Evolutionary conservation across 2,888 invertebrate species (phyloP).

Genomic region (Melitaea athalia): DNA sequence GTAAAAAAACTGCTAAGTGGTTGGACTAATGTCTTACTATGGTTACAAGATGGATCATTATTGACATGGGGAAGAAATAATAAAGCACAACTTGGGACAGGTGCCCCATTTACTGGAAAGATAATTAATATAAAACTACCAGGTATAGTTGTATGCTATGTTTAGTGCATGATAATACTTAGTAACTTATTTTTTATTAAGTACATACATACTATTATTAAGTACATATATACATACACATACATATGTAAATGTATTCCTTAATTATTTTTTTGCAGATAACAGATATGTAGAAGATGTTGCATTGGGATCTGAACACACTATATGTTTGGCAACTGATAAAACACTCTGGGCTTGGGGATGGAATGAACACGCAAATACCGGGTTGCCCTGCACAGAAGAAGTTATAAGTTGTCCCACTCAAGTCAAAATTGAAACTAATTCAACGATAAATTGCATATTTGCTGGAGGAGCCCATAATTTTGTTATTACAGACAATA

Average conservation of each 20-base stretch:
- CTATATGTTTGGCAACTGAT: conserved; percentile 85
- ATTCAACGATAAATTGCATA: conserved; percentile 54
- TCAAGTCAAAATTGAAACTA: conserved; percentile 52
- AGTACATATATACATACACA: no score
- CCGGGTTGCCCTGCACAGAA: conserved; percentile 82
- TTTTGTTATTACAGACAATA: conserved; percentile 59
- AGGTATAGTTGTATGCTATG: conserved; percentile 54
- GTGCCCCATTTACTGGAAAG: conserved; percentile 57
- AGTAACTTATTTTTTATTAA: not conserved
- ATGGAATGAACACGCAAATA: conserved; percentile 95
- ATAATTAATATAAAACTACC: conserved; percentile 61
- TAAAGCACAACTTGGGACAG: conserved; percentile 88
- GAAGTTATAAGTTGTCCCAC: conserved; percentile 60
- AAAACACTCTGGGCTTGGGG: conserved; percentile 90
- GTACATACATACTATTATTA: no score
- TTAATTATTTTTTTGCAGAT: conserved; percentile 58
- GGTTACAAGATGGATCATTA: conserved; percentile 84
- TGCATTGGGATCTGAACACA: conserved; percentile 90
- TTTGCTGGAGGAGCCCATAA: conserved; percentile 76
- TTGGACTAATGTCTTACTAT: conserved; percentile 89
- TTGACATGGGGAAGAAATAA: conserved; percentile 90
- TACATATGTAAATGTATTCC: not conserved
- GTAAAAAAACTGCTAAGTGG: conserved; percentile 85
- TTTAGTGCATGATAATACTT: no score
- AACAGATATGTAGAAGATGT: conserved; percentile 78